Base-by-base conservation (phyloP, 2,888 invertebrate species). In the Bedellia somnulentella region DNA sequence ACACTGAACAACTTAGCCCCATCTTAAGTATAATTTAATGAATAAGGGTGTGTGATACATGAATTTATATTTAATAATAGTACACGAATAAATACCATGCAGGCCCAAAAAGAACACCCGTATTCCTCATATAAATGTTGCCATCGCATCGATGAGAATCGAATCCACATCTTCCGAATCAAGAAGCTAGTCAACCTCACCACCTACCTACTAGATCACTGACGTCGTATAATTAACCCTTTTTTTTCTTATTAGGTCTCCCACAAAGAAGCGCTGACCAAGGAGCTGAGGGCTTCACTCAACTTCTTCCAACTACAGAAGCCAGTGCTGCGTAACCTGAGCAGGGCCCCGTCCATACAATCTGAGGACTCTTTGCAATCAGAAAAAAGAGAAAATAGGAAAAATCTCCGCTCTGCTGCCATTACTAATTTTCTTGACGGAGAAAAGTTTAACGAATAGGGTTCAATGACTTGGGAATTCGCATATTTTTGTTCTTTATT, bases 191-290 rank as follows among this genome's bases (percentile, higher is more conserved):
- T 8, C 2, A 24, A 24, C 5, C 12, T 10, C 5, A 24, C n/a
- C n/a, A 24, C 24, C 24, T 5, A 9, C 11, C 5, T 9, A 24
- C 3, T 6, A n/a, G 8, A 26, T 15, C 8, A n/a, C n/a, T n/a
- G n/a, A n/a, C n/a, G n/a, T n/a, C n/a, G 18, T 6, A 3, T 27
- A 16, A 9, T 4, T 8, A 17, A 12, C 1, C 14, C 12, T 14
- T 27, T 16, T 32, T 9, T 4, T 14, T 22, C 15, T 3, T 30
- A 61, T 52, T 75, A 81, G 81, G 62, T 81, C 37, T 51, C 79
- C 39, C 61, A 80, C 59, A 57, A 80, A 53, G 57, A 81, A 49
- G 61, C 77, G 26, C 54, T 81, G 45, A 47, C 78, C 35, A 58
- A 80, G 49, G 73, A 80, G 51, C 41, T 80, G 34, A 64, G 57